Evolutionary conservation across 2,113 vertebrate species (phyloP).

Genomic region (Heterochromis multidens): DNA sequence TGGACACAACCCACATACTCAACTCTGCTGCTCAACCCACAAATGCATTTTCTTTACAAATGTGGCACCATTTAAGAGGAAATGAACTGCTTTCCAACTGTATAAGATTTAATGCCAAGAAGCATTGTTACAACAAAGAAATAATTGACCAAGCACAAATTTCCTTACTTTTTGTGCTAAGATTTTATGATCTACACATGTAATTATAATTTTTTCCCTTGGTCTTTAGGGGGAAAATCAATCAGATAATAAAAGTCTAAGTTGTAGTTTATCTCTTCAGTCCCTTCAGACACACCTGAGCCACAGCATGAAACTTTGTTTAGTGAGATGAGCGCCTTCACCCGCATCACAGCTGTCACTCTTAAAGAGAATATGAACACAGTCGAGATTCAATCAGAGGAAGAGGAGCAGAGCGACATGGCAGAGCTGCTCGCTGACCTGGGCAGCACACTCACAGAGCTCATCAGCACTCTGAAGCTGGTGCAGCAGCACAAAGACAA

Average conservation of each 20-base stretch:
- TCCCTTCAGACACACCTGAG: conserved; percentile 25
- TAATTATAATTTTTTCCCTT: too few species aligned
- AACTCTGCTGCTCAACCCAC: too few species aligned
- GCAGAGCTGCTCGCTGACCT: conserved; percentile 53
- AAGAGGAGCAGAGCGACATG: conserved; percentile 32
- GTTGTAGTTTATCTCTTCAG: neutral
- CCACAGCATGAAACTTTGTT: conserved; percentile 36
- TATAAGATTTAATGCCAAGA: too few species aligned
- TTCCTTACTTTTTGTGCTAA: too few species aligned
- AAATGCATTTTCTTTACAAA: too few species aligned
- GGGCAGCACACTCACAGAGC: conserved; percentile 54
- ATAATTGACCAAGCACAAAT: too few species aligned
- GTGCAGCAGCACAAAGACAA: conserved; percentile 49
- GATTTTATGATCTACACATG: too few species aligned
- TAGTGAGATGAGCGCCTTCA: conserved; percentile 69
- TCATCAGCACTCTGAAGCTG: conserved; percentile 32
- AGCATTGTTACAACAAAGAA: too few species aligned
- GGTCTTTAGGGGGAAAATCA: too few species aligned
- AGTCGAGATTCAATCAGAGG: neutral
- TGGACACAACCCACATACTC: too few species aligned
- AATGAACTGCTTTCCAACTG: too few species aligned
- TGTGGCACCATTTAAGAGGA: too few species aligned
- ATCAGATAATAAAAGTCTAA: neutral
- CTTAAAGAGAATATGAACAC: conserved; percentile 1
- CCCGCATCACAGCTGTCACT: conserved; percentile 35